Conservation (phyloP, 2,113 vertebrate genomes). For the Oryzias celebensis region DNA sequence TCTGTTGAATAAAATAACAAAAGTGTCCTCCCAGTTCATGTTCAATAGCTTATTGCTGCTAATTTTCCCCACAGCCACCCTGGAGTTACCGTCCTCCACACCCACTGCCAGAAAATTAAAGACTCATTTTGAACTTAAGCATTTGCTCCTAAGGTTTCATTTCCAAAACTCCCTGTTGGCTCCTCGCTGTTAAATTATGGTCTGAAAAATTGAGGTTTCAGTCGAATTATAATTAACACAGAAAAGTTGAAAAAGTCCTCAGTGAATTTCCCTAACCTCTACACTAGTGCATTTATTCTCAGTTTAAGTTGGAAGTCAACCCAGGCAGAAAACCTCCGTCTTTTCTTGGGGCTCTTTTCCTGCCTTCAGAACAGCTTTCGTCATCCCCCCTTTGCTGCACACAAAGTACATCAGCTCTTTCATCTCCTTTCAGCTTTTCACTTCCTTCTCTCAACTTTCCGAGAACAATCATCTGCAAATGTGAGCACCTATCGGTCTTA, state of each 20-base stretch:
- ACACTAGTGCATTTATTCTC: constrained; percentile 30
- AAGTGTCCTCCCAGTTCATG: constrained; percentile 31
- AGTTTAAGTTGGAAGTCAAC: constrained; percentile 37
- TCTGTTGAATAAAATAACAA: constrained; percentile 51
- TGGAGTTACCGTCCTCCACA: constrained; percentile 12
- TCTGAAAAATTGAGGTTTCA: constrained; percentile 1
- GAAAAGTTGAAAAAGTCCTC: constrained; percentile 7
- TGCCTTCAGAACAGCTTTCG: constrained; percentile 43
- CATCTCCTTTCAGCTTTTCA: constrained; percentile 23
- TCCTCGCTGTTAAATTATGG: constrained; percentile 4
- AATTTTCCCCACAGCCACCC: constrained; percentile 1
- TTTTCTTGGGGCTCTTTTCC: constrained; percentile 16
- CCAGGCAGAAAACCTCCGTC: constrained; percentile 32
- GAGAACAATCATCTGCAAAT: no score
- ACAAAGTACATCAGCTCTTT: constrained; percentile 43
- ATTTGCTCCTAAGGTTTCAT: constrained; percentile 20
- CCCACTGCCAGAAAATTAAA: constrained; percentile 9
- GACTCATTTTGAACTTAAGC: constrained; percentile 14
- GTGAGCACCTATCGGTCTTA: no score
- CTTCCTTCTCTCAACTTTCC: constrained; percentile 30
- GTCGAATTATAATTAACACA: constrained; percentile 11
- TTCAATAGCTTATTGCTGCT: constrained; percentile 39
- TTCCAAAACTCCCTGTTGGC: constrained; percentile 6
- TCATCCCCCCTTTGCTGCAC: constrained; percentile 35
- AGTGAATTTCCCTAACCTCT: constrained; percentile 9